A percentile compares a stretch with the other conserved stretches of the same genome.
phyloP scores from a whole-genome alignment of 2,888 invertebrate genomes.

The Philhelius pedissequus region DNA sequence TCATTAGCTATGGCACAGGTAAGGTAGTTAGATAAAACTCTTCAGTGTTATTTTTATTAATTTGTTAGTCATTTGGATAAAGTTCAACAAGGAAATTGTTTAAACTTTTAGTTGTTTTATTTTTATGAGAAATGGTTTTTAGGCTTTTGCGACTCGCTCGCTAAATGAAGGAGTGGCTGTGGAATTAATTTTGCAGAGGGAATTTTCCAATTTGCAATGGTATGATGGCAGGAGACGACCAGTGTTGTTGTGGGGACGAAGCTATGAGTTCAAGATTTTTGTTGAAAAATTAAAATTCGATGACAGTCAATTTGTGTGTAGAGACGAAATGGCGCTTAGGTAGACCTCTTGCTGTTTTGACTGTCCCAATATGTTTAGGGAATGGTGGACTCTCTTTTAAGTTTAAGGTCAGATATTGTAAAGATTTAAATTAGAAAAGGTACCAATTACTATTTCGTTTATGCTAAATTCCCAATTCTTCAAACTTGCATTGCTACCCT shows the following conservation, averaged over 20 bases:
- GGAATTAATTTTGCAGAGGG: background rate
- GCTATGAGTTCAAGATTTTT: background rate
- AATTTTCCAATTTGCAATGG: background rate
- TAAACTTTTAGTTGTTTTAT: background rate
- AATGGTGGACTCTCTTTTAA: too few species aligned
- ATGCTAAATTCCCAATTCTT: too few species aligned
- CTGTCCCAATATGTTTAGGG: too few species aligned
- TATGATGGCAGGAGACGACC: background rate
- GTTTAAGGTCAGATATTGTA: too few species aligned
- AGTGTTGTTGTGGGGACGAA: background rate
- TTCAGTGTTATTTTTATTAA: constrained; percentile 49
- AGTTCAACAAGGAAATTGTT: constrained; percentile 37
- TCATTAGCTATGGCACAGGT: constrained; percentile 30
- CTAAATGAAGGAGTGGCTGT: background rate
- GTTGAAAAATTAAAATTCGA: too few species aligned
- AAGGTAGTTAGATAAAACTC: background rate
- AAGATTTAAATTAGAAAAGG: too few species aligned
- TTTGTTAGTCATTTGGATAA: constrained; percentile 38
- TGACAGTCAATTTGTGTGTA: too few species aligned
- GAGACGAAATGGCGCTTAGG: too few species aligned
- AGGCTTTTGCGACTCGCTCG: background rate
- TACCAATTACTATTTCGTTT: too few species aligned
- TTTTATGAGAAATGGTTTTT: background rate
- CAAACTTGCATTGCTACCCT: too few species aligned
- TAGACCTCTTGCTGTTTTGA: too few species aligned